Evolutionary conservation across 1,140 invertebrate genomes (phyloP), one percentile per base, ranked within the genome.

Genomic region (Caerostris darwini): DNA sequence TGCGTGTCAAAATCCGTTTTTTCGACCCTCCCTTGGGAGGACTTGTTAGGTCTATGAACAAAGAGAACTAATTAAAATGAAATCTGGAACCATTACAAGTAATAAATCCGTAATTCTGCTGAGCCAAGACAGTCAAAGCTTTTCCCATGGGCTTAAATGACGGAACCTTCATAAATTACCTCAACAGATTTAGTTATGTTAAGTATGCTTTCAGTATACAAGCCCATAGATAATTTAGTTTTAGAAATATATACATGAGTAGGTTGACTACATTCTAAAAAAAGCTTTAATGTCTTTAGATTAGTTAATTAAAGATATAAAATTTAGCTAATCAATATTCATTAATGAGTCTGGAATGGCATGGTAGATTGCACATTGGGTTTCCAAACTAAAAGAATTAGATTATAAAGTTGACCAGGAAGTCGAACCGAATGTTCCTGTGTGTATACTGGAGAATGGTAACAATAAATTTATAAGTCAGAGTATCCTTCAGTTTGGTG

Each of bases 21-120:
- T 59, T 85, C 57, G 8, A 10, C 12, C 14, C 10, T 85, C 83
- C 56, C 83, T 3, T 4, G 83, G 19, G 83, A 85, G 17, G 17
- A 19, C 57, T 85, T 85, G 57, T 85, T 59, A 34, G 17, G 83
- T 85, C 56, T 58, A n/a, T 56, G 56, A 58, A 58, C 8, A 17
- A 85, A 58, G 57, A 85, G 53, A 58, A n/a, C 53, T 85, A 85
- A 85, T 85, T 85, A 85, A 85, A 85, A 85, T 59, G 56, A 85
- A 85, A 59, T 56, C 83, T 85, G n/a, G 83, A 19, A 85, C 57
- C 34, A 77, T 50, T 77, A 77, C 71, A 53, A 77, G 34, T 12
- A 12, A n/a, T 77, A 53, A 77, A 3, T 77, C 19, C 53, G 71
- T 77, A 50, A 53, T 50, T 77, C 71, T 12, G 34, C 71, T 12